phyloP scores from a whole-genome alignment of 1,140 invertebrate genomes.

The Alviniconcha marisindica region DNA sequence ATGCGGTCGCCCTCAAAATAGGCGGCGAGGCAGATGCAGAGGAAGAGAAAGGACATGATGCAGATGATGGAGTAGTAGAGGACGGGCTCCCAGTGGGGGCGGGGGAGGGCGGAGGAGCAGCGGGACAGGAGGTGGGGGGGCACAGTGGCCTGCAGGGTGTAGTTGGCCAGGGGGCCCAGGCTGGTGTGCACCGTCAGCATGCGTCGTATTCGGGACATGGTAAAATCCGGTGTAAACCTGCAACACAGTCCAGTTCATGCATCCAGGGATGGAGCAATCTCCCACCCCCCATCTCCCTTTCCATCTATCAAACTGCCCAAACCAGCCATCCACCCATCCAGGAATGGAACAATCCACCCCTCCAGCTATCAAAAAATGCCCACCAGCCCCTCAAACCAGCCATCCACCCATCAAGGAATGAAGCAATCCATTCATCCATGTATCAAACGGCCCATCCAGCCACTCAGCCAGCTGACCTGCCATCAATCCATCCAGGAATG shows the following conservation, averaged over 20 bases:
- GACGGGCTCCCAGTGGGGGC: slow-evolving; percentile 88
- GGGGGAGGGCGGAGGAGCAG: slow-evolving; percentile 84
- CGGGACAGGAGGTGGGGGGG: slow-evolving; percentile 85
- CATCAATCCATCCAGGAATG: no score
- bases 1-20: slow-evolving; percentile 86
- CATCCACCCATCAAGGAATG: no score
- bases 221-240: slow-evolving; percentile 94
- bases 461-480: no score
- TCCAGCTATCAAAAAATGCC: neutral
- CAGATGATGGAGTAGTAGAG: slow-evolving; percentile 84
- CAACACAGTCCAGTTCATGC: slow-evolving; percentile 47
- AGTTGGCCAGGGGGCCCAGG: slow-evolving; percentile 81
- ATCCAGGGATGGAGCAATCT: no score
- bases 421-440: no score
- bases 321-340: no score
- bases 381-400: no score
- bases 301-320: no score
- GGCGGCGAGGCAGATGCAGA: slow-evolving; percentile 83
- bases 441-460: no score
- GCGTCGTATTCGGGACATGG: slow-evolving; percentile 86
- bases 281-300: no score
- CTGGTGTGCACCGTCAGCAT: slow-evolving; percentile 79
- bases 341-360: neutral
- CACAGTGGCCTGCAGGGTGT: slow-evolving; percentile 87
- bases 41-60: slow-evolving; percentile 82